phyloP scores from a whole-genome alignment of 2,888 invertebrate species.

The Cryptocheilus praepositus region DNA sequence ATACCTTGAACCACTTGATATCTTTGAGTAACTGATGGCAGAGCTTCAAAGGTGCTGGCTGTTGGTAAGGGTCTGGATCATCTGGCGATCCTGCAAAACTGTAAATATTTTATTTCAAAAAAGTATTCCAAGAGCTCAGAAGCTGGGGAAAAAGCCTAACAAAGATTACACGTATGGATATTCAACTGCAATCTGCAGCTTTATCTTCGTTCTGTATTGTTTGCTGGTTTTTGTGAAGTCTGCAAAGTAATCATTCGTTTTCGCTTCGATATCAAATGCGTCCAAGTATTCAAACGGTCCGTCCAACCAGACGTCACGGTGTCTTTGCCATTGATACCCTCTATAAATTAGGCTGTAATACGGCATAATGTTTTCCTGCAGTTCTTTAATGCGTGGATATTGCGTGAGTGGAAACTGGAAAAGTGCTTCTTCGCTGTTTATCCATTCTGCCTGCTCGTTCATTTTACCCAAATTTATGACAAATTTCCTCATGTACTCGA shows the following conservation, averaged over 20 bases:
- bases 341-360: constrained; percentile 84
- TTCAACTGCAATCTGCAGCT: constrained; percentile 84
- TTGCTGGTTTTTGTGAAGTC: constrained; percentile 89
- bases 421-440: constrained; percentile 91
- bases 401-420: constrained; percentile 87
- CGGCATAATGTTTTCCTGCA: constrained; percentile 82
- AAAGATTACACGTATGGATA: constrained; percentile 61
- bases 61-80: constrained; percentile 86
- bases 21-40: constrained; percentile 77
- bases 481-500: constrained; percentile 85
- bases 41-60: constrained; percentile 88
- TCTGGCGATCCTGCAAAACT: constrained; percentile 83
- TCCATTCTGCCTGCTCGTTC: constrained; percentile 87
- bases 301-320: constrained; percentile 92
- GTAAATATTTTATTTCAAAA: neutral
- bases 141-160: neutral
- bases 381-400: constrained; percentile 87
- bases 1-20: constrained; percentile 79
- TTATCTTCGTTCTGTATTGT: constrained; percentile 84
- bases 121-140: neutral
- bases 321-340: constrained; percentile 84
- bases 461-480: constrained; percentile 85
- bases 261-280: constrained; percentile 85
- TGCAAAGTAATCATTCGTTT: constrained; percentile 87
- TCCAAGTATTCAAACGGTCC: constrained; percentile 93